A percentile compares a stretch with the other conserved stretches of the same genome.
Evolutionary conservation across 2,888 invertebrate genomes (phyloP).

Genomic region (Stenolophus ochropezus): DNA sequence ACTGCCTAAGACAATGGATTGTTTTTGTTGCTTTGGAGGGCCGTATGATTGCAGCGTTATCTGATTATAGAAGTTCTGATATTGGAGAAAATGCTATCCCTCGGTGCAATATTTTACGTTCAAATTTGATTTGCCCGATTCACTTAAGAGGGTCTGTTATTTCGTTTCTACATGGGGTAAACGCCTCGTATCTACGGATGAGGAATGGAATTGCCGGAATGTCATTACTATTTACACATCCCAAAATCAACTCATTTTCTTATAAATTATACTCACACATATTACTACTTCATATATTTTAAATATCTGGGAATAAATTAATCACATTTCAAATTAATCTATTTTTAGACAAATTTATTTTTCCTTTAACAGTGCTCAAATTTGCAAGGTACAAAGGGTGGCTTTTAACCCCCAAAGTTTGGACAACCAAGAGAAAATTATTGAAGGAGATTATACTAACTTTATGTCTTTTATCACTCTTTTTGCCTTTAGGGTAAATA

Average conservation of each 20-base stretch:
- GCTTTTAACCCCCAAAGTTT: no score
- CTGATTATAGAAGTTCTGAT: constrained; percentile 65
- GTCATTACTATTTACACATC: not conserved
- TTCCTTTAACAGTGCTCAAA: no score
- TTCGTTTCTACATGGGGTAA: constrained; percentile 37
- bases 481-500: no score
- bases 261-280: not conserved
- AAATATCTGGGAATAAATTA: no score
- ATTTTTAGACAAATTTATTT: no score
- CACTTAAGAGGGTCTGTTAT: constrained; percentile 47
- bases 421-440: no score
- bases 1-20: constrained; percentile 68
- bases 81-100: constrained; percentile 30
- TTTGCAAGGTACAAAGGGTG: no score
- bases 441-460: no score
- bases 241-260: not conserved
- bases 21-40: constrained; percentile 64
- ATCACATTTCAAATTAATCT: no score
- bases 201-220: not conserved
- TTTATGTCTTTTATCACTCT: no score
- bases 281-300: no score
- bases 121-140: constrained; percentile 56
- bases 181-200: not conserved
- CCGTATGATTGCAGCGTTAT: constrained; percentile 65
- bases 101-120: constrained; percentile 55